Base-by-base conservation (phyloP, 1,140 invertebrate species). In the Anastatus disparis region DNA sequence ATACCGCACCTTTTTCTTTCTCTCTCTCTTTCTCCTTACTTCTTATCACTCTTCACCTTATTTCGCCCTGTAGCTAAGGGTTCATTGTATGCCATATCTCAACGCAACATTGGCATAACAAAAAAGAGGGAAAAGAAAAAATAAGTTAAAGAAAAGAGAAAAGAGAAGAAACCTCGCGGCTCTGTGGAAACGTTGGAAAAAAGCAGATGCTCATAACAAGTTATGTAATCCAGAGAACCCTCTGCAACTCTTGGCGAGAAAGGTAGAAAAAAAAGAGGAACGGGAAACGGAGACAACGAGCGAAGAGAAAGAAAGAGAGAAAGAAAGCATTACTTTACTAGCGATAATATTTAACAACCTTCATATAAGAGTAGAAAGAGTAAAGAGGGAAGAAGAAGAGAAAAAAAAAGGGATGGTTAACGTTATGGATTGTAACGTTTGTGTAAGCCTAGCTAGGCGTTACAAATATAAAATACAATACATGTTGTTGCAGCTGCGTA, bases 371-470 rank as follows among this genome's bases (percentile, higher is more conserved):
- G n/a, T n/a, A n/a, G n/a, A n/a, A n/a, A n/a, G n/a, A n/a, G n/a
- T n/a, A n/a, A n/a, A n/a, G n/a, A n/a, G n/a, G n/a, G n/a, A n/a
- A n/a, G n/a, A 22, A 3, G 15, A 4, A 20, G 4, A 53, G 6
- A 17, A 15, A 29, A 12, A 29, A 0, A 71, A 48, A 58, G 58
- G 52, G 52, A 48, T 42, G 53, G 40, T 44, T 17, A 27, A 53
- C 26, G 44, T 65, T 71, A 56, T 52, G 71, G 70, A 70, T 73
- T 63, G 59, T 63, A 63, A 59, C 59, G 67, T 20, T 62, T 17
- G 40, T 22, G 22, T n/a, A n/a, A n/a, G n/a, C n/a, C n/a, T n/a
- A n/a, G n/a, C n/a, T n/a, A n/a, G n/a, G n/a, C n/a, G n/a, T n/a
- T n/a, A n/a, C n/a, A n/a, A n/a, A n/a, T n/a, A n/a, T n/a, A n/a